These are phyloP conservation scores for Sipunculus nudus DNA, from an alignment of 2,888 invertebrate species.

Conservation along the genomic window DNA sequence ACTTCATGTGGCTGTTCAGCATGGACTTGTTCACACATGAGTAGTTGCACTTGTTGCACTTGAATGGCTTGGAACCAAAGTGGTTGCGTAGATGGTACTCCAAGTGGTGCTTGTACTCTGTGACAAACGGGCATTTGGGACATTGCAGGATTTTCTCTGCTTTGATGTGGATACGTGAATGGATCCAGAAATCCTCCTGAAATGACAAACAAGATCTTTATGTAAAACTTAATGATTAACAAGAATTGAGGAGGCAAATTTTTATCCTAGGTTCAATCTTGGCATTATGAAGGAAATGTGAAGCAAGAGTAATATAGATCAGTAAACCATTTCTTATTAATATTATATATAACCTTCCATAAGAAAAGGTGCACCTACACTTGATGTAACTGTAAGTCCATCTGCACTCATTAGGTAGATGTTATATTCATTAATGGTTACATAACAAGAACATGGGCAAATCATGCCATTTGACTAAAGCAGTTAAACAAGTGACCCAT, in stretches of 20 bases:
- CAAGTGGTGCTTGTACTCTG: conserved; percentile 97
- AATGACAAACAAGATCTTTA: conserved; percentile 15
- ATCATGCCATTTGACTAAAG: no score
- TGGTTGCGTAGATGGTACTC: conserved; percentile 96
- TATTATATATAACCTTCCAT: neutral
- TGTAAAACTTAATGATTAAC: neutral
- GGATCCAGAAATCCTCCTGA: conserved; percentile 88
- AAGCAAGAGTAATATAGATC: no score
- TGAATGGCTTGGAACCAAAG: conserved; percentile 93
- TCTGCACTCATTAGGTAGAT: no score
- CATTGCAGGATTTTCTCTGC: conserved; percentile 91
- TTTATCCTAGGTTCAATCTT: neutral
- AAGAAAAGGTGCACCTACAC: neutral
- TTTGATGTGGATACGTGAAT: conserved; percentile 88
- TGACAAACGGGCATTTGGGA: conserved; percentile 94
- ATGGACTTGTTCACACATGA: conserved; percentile 77
- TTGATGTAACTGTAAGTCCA: no score
- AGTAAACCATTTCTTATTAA: neutral
- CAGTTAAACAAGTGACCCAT: no score
- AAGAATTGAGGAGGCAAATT: no score
- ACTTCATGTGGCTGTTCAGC: conserved; percentile 97
- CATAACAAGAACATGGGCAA: no score
- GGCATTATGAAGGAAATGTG: no score
- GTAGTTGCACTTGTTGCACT: conserved; percentile 82
- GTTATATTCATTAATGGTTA: no score